These are phyloP conservation scores for Poecile montanus DNA, from an alignment of 2,797 vertebrate genomes.

Conservation along the genomic window DNA sequence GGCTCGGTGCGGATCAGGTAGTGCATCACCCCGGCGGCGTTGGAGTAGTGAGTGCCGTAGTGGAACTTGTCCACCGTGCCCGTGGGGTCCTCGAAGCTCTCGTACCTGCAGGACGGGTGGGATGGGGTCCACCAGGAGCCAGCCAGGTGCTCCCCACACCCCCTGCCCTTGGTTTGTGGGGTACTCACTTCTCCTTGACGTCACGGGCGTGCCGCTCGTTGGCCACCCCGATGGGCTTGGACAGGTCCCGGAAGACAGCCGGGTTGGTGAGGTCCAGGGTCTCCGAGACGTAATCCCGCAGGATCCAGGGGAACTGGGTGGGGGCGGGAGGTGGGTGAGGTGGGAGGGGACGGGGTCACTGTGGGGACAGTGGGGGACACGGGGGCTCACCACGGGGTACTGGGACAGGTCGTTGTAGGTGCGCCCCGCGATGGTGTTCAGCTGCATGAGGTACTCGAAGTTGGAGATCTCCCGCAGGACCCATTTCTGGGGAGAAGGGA, in stretches of 20 bases:
- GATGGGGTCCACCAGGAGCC: neutral
- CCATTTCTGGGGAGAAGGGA: conserved; percentile 88
- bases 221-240: conserved; percentile 95
- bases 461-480: conserved; percentile 95
- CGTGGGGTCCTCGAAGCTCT: conserved; percentile 95
- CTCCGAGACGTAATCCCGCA: conserved; percentile 90
- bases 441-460: conserved; percentile 98
- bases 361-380: accelerated
- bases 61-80: conserved; percentile 97
- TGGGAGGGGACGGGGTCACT: accelerated
- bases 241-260: conserved; percentile 90
- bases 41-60: conserved; percentile 98
- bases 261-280: conserved; percentile 89
- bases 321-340: neutral
- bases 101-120: conserved; percentile 78
- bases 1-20: conserved; percentile 98
- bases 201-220: conserved; percentile 91
- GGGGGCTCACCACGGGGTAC: conserved; percentile 90
- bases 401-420: conserved; percentile 98
- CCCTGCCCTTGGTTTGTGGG: accelerated
- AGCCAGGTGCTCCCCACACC: accelerated
- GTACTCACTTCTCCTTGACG: conserved; percentile 92
- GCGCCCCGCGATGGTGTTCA: conserved; percentile 94
- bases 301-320: conserved; percentile 92
- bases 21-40: conserved; percentile 98